A percentile compares a stretch with the other conserved stretches of the same genome.
Evolutionary conservation across 2,113 vertebrate species (phyloP).

Genomic region (Etia nguti): DNA sequence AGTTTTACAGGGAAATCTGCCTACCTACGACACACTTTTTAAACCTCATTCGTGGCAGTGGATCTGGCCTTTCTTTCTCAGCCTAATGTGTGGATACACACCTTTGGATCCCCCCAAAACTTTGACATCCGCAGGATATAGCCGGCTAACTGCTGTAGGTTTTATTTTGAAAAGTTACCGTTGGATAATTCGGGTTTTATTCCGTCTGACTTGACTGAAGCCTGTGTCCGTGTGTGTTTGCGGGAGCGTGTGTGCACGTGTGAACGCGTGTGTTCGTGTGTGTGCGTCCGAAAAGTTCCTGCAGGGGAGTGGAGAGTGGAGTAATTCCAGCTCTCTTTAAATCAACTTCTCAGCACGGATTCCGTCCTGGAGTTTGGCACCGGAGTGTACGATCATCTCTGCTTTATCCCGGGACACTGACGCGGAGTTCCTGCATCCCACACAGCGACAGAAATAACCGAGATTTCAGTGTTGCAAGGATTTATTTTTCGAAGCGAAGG

Average conservation of each 20-base stretch:
- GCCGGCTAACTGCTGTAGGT: background rate
- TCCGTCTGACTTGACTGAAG: background rate
- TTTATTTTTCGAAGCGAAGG: constrained; percentile 25
- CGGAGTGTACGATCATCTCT: constrained; percentile 1
- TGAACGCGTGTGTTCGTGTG: background rate
- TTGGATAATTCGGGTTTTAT: background rate
- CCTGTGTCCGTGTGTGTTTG: background rate
- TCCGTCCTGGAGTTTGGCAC: constrained; percentile 43
- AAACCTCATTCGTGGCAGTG: background rate
- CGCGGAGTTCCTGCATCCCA: background rate
- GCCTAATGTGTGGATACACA: background rate
- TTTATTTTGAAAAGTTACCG: constrained; percentile 45
- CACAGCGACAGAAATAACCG: background rate
- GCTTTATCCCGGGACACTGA: constrained; percentile 10
- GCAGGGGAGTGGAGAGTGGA: constrained; percentile 58
- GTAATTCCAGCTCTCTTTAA: constrained; percentile 58
- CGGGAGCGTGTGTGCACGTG: background rate
- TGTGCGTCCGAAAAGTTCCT: constrained; percentile 17
- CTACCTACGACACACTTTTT: background rate
- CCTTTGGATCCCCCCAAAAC: background rate
- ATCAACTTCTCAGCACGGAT: constrained; percentile 61
- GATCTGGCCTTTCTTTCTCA: background rate
- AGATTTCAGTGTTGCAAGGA: constrained; percentile 32
- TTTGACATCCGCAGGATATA: background rate
- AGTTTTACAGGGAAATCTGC: background rate